Evolutionary conservation across 2,888 invertebrate genomes (phyloP).

Genomic region (Pollenia labialis): DNA sequence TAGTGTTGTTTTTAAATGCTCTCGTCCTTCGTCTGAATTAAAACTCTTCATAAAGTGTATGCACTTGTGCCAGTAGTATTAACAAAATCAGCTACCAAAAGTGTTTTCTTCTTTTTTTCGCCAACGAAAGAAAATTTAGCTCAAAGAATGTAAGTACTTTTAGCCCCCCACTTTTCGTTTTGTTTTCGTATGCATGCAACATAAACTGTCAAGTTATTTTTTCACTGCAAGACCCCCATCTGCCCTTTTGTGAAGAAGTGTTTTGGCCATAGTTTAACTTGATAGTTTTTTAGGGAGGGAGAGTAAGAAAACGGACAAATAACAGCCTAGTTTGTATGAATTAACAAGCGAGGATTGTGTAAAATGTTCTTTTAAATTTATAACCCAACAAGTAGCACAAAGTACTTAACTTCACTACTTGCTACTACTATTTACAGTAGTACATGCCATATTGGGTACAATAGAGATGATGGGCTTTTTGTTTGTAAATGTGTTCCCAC

Average conservation of each 20-base stretch:
- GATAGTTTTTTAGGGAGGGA: background rate
- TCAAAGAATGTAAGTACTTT: background rate
- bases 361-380: conserved; percentile 56
- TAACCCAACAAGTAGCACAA: conserved; percentile 54
- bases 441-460: background rate
- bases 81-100: conserved; percentile 49
- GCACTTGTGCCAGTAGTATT: conserved; percentile 24
- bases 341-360: conserved; percentile 50
- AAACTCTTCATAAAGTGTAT: conserved; percentile 9
- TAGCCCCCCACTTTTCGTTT: background rate
- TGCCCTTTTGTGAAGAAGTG: conserved; percentile 24
- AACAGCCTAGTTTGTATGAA: conserved; percentile 49
- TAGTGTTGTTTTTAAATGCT: conserved; percentile 13
- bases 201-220: conserved; percentile 58
- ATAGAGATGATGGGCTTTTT: background rate
- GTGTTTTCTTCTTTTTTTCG: background rate
- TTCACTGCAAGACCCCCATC: conserved; percentile 37
- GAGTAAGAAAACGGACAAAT: background rate
- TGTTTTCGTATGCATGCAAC: conserved; percentile 13
- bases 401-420: conserved; percentile 51
- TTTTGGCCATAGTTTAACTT: conserved; percentile 6
- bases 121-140: background rate
- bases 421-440: conserved; percentile 3
- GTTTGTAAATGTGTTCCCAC: background rate
- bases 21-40: conserved; percentile 8